Evolutionary conservation across 1,140 invertebrate genomes (phyloP).

Genomic region (Triops longicaudatus): DNA sequence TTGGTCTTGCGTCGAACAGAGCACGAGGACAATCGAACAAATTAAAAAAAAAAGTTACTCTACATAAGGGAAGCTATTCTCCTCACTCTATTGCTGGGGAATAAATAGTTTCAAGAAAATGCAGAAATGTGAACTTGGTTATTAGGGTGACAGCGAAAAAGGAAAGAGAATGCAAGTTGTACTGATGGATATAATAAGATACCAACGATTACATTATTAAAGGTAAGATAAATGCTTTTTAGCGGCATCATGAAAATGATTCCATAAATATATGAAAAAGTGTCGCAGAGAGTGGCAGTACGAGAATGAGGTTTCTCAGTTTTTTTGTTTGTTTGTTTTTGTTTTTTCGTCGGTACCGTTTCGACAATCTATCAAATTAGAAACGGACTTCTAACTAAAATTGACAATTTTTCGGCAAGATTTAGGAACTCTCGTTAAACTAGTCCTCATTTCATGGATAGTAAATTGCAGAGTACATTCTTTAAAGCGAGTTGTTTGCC

Average conservation of each 20-base stretch:
- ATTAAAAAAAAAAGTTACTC: background rate
- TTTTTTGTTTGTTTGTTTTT: too few species aligned
- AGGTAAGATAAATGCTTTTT: too few species aligned
- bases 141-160: too few species aligned
- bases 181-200: too few species aligned
- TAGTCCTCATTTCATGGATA: background rate
- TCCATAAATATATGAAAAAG: background rate
- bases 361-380: background rate
- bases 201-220: too few species aligned
- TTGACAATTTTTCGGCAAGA: background rate
- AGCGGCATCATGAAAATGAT: background rate
- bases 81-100: background rate
- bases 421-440: background rate
- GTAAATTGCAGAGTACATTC: background rate
- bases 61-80: background rate
- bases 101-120: too few species aligned
- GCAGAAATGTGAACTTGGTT: too few species aligned
- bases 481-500: background rate
- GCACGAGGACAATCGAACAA: background rate
- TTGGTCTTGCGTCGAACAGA: conserved; percentile 1
- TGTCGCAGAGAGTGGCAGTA: background rate
- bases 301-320: background rate
- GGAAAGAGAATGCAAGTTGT: too few species aligned
- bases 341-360: background rate
- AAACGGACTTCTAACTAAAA: background rate